phyloP scores from a whole-genome alignment of 2,113 vertebrate genomes.

The Chrysemys picta region DNA sequence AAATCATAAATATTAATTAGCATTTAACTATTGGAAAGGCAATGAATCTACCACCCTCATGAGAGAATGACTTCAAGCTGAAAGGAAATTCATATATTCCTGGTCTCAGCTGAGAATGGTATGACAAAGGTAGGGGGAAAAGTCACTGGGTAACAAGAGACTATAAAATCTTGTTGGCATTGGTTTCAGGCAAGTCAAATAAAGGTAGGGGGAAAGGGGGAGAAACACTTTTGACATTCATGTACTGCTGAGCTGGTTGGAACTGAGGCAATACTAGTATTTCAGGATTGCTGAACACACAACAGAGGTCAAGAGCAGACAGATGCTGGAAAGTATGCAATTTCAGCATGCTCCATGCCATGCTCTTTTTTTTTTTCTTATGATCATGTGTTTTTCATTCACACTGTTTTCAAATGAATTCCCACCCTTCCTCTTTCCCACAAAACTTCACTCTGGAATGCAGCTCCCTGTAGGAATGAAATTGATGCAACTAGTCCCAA shows the following conservation, averaged over 20 bases:
- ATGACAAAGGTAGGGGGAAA: neutral
- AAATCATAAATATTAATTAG: conserved; percentile 65
- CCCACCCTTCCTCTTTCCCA: neutral
- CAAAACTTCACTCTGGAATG: conserved; percentile 18
- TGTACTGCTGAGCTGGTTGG: conserved; percentile 27
- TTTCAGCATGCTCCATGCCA: neutral
- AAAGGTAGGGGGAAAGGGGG: neutral
- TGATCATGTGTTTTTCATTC: neutral
- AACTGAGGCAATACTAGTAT: conserved; percentile 33
- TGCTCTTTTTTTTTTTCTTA: neutral
- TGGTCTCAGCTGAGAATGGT: conserved; percentile 6
- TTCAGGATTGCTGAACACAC: conserved; percentile 51
- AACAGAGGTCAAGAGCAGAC: conserved; percentile 19
- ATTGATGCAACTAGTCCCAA: conserved; percentile 26
- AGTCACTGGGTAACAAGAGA: conserved; percentile 10
- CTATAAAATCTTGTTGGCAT: conserved; percentile 55
- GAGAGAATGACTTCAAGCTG: conserved; percentile 17
- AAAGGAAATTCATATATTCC: conserved; percentile 36
- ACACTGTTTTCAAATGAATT: neutral
- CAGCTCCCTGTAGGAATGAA: neutral
- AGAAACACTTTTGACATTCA: neutral
- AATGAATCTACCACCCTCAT: neutral
- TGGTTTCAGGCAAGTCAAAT: conserved; percentile 35
- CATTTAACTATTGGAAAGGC: conserved; percentile 49
- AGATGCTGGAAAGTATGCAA: neutral